Evolutionary conservation across 2,888 invertebrate genomes (phyloP).

Genomic region (Oxystoma pomonae): DNA sequence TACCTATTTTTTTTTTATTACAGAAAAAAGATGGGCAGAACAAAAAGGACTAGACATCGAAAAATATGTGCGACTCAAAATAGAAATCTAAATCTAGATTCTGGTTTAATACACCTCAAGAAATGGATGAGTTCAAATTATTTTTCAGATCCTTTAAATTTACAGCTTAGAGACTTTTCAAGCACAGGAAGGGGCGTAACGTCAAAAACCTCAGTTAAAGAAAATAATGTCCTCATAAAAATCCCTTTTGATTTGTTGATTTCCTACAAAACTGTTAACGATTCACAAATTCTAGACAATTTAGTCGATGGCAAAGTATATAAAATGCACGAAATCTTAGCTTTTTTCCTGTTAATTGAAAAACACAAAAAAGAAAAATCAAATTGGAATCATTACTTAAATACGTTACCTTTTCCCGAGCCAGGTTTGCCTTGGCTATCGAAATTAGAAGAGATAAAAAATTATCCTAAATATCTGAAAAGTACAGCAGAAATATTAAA

Average conservation of each 20-base stretch:
- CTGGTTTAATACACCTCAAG: slow-evolving; percentile 49
- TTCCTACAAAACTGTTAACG: slow-evolving; percentile 35
- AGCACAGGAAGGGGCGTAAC: slow-evolving; percentile 72
- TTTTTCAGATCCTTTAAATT: slow-evolving; percentile 55
- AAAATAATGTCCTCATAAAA: slow-evolving; percentile 58
- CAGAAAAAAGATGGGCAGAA: slow-evolving; percentile 50
- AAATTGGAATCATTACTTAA: slow-evolving; percentile 61
- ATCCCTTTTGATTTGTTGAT: slow-evolving; percentile 59
- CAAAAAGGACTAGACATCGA: slow-evolving; percentile 42
- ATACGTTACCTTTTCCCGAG: slow-evolving; percentile 58
- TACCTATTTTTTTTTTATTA: too few species aligned
- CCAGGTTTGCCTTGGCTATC: slow-evolving; percentile 70
- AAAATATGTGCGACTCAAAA: slow-evolving; percentile 34
- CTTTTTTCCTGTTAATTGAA: slow-evolving; percentile 69
- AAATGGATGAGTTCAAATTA: slow-evolving; percentile 53
- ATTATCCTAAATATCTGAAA: slow-evolving; percentile 56
- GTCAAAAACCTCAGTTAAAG: slow-evolving; percentile 53
- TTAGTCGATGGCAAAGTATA: slow-evolving; percentile 38
- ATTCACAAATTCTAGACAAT: slow-evolving; percentile 17
- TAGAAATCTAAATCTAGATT: slow-evolving; percentile 40
- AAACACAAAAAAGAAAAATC: slow-evolving; percentile 54
- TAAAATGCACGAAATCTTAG: slow-evolving; percentile 67
- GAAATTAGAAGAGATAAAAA: slow-evolving; percentile 51
- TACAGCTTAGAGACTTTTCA: slow-evolving; percentile 57
- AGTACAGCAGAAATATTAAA: slow-evolving; percentile 53